A percentile compares a stretch with the other conserved stretches of the same genome.
These are phyloP conservation scores for Megastigmus dorsalis DNA, from an alignment of 2,888 invertebrate genomes.

Conservation along the genomic window DNA sequence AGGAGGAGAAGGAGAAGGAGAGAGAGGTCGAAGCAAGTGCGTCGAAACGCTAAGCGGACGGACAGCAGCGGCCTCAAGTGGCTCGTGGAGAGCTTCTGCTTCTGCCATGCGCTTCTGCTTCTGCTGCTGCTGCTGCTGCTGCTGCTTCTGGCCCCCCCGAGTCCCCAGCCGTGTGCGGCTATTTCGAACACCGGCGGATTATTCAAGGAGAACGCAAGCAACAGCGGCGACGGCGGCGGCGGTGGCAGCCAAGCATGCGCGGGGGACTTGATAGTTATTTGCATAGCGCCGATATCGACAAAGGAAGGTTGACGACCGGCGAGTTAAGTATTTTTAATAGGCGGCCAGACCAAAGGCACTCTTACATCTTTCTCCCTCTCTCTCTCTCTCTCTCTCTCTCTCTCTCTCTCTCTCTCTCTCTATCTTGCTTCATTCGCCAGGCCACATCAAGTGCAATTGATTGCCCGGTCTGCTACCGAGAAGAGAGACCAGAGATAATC, in stretches of 20 bases:
- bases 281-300: constrained; percentile 54
- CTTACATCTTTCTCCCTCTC: constrained; percentile 37
- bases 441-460: constrained; percentile 62
- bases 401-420: constrained; percentile 42
- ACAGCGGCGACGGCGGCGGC: too few relatives aligned
- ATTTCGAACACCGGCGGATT: constrained; percentile 30
- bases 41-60: not conserved
- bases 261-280: constrained; percentile 50
- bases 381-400: constrained; percentile 30
- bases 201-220: constrained; percentile 39
- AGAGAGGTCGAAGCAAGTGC: constrained; percentile 3
- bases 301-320: constrained; percentile 54
- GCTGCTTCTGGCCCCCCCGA: not conserved
- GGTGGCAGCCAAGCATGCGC: too few relatives aligned
- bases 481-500: constrained; percentile 31
- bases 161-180: constrained; percentile 1
- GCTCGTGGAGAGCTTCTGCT: not conserved
- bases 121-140: not conserved
- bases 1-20: not conserved
- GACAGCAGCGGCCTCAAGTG: constrained; percentile 20
- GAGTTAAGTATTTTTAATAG: constrained; percentile 70
- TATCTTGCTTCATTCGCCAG: constrained; percentile 58
- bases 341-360: constrained; percentile 59
- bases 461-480: constrained; percentile 50
- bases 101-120: not conserved